These are phyloP conservation scores for Cerceris ruficornis DNA, from an alignment of 2,888 invertebrate species.

Conservation along the genomic window DNA sequence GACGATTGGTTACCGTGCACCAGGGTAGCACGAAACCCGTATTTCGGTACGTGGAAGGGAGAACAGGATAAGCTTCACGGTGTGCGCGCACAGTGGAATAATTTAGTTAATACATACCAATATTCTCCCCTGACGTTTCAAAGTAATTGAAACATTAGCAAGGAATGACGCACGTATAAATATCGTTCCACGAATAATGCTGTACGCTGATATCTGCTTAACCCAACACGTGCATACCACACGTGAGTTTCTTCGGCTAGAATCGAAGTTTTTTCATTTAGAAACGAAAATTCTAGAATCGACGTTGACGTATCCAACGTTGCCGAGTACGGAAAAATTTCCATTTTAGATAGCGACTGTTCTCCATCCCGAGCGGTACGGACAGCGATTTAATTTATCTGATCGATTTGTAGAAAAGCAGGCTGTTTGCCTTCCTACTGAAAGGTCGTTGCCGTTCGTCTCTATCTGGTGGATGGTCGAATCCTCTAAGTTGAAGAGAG, in stretches of 20 bases:
- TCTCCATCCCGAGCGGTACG: not conserved
- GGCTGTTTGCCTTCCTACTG: conserved; percentile 33
- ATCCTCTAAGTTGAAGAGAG: conserved; percentile 19
- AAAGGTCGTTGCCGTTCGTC: conserved; percentile 8
- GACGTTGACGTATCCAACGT: conserved; percentile 1
- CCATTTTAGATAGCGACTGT: conserved; percentile 27
- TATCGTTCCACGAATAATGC: too few species aligned
- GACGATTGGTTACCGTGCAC: too few species aligned
- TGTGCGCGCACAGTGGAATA: too few species aligned
- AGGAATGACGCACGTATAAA: too few species aligned
- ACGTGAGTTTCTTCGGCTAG: not conserved
- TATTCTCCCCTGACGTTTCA: too few species aligned
- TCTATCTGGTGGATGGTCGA: conserved; percentile 1
- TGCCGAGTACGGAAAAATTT: conserved; percentile 17
- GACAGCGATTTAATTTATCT: conserved; percentile 30
- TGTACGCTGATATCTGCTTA: too few species aligned
- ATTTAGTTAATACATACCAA: too few species aligned
- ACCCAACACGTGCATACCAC: too few species aligned
- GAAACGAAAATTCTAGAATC: not conserved
- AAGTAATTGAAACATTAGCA: too few species aligned
- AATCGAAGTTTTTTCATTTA: not conserved
- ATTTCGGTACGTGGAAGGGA: too few species aligned
- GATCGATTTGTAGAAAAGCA: conserved; percentile 33
- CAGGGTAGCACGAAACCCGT: too few species aligned
- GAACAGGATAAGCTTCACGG: too few species aligned